Conservation (phyloP, 2,113 vertebrate species). For the Ciconia maguari region DNA sequence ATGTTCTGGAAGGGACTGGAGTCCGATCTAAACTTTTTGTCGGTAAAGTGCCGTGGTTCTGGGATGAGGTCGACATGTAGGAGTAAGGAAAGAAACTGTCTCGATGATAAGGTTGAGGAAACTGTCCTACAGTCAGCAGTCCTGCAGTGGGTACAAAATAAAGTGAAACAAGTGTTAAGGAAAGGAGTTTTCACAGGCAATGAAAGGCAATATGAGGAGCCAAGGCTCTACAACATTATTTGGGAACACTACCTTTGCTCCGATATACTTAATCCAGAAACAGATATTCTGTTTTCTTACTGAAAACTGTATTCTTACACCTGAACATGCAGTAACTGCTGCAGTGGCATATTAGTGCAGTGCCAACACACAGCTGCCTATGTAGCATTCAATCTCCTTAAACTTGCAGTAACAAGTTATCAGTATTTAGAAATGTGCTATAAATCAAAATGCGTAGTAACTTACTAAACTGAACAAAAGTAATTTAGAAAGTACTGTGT, state of each 20-base stretch:
- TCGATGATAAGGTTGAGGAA: slow-evolving; percentile 54
- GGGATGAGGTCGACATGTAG: slow-evolving; percentile 54
- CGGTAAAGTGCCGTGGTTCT: slow-evolving; percentile 45
- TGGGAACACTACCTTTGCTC: background rate
- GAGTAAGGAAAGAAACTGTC: slow-evolving; percentile 61
- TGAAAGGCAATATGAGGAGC: background rate
- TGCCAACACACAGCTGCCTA: background rate
- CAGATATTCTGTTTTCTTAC: too few species aligned
- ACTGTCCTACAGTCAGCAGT: slow-evolving; percentile 49
- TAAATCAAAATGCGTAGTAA: background rate
- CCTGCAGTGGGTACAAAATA: slow-evolving; percentile 30
- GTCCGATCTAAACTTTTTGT: slow-evolving; percentile 59
- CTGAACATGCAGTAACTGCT: background rate
- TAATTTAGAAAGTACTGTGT: background rate
- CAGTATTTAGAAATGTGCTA: background rate
- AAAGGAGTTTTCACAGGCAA: background rate
- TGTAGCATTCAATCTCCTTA: background rate
- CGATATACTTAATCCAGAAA: background rate
- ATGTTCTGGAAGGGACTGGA: slow-evolving; percentile 67
- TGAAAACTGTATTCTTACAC: background rate
- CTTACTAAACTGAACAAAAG: background rate
- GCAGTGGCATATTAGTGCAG: background rate
- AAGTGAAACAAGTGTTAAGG: background rate
- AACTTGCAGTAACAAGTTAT: background rate
- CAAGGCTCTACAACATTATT: too few species aligned